Base-by-base conservation (phyloP, 2,888 invertebrate genomes). In the Thyatira batis region DNA sequence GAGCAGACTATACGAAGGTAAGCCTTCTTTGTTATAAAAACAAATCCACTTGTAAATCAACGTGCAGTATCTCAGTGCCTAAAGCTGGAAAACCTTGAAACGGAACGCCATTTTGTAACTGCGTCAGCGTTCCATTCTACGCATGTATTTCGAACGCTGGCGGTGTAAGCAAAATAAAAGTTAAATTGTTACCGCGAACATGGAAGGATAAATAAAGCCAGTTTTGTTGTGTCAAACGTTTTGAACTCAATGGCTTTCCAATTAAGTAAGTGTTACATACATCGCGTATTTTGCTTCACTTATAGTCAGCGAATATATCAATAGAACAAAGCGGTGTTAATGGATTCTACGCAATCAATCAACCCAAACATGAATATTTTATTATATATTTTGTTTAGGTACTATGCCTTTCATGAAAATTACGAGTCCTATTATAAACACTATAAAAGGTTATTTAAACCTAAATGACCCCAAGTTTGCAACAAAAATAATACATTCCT, bases 71-170 rank as follows among this genome's bases (percentile, higher is more conserved):
- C 45, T 27, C 48, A 46, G 48, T 53, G 49, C 48, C 49, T 48
- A 28, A 44, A 55, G 48, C 50, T 52, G 45, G 50, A 50, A 46
- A 46, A 45, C 45, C 20, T 43, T 48, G 23, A 44, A 20, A 20
- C 27, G 25, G 48, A 50, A 56, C 46, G 17, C 27, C 27, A 20
- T 48, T 48, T 27, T 13, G 27, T 21, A 48, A 51, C 54, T 20
- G 49, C 56, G 58, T 57, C 58, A 60, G 51, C 23, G 50, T 53
- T 25, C 49, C 56, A 58, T 62, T 60, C 57, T 58, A 45, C 59
- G 54, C 59, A 58, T 59, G 63, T 53, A 60, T 65, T 63, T 65
- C 28, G 25, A 39, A 45, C n/a, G 10, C 5, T 17, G 20, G 3
- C 27, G 20, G 3, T 23, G 20, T 20, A 49, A 46, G 39, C 20